Evolutionary conservation across 1,140 invertebrate genomes (phyloP).

Genomic region (Nixonia krombeini): DNA sequence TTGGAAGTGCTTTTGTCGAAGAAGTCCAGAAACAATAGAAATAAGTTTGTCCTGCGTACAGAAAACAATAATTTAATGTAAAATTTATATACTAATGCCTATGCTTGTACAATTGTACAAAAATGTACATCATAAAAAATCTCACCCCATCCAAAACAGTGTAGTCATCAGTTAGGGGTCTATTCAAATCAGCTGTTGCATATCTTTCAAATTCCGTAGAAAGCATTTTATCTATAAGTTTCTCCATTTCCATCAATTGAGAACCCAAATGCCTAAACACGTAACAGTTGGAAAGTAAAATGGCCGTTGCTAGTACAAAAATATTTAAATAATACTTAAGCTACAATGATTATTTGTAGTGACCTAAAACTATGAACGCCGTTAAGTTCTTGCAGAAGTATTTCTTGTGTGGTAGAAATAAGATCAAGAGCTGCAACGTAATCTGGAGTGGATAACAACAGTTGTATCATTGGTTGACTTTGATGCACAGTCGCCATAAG

Average conservation of each 20-base stretch:
- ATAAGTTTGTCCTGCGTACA: slow-evolving; percentile 83
- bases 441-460: slow-evolving; percentile 94
- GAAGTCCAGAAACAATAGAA: slow-evolving; percentile 90
- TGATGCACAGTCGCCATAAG: slow-evolving; percentile 96
- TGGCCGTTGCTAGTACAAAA: too few relatives aligned
- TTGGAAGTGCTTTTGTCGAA: slow-evolving; percentile 87
- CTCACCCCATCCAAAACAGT: slow-evolving; percentile 77
- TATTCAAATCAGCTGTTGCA: slow-evolving; percentile 91
- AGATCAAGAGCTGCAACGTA: slow-evolving; percentile 98
- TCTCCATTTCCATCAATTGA: slow-evolving; percentile 97
- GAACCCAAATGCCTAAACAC: slow-evolving; percentile 87
- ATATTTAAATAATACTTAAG: too few relatives aligned
- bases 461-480: slow-evolving; percentile 97
- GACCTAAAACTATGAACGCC: slow-evolving; percentile 92
- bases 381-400: slow-evolving; percentile 88
- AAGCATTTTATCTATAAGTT: slow-evolving; percentile 97
- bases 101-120: too few relatives aligned
- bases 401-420: slow-evolving; percentile 96
- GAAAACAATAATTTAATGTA: slow-evolving; percentile 10
- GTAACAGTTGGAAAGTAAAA: slow-evolving; percentile 26
- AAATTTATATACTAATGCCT: too few relatives aligned
- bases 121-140: too few relatives aligned
- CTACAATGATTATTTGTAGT: slow-evolving; percentile 20
- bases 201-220: slow-evolving; percentile 95
- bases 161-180: slow-evolving; percentile 80